These are phyloP conservation scores for Macaca nemestrina DNA, from an alignment of 2,113 vertebrate species.

Conservation along the genomic window DNA sequence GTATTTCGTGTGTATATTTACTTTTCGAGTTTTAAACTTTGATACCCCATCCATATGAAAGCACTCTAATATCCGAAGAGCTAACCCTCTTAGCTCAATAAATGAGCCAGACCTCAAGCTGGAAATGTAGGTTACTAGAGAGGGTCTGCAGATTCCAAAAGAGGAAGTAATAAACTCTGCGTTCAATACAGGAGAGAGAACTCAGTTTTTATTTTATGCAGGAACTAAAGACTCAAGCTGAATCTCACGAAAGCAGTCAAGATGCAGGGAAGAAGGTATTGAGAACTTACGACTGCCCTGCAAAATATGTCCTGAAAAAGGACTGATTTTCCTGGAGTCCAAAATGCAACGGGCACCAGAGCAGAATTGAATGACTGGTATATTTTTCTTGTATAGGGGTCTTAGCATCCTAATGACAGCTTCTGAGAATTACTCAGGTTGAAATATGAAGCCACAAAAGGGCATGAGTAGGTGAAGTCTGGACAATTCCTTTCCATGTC, in stretches of 20 bases:
- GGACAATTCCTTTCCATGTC: not conserved
- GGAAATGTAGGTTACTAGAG: not conserved
- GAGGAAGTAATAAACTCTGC: not conserved
- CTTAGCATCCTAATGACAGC: not conserved
- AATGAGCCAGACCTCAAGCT: not conserved
- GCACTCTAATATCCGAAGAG: not conserved
- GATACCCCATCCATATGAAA: not conserved
- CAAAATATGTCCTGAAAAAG: not conserved
- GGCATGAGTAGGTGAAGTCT: not conserved
- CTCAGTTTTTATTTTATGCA: not conserved
- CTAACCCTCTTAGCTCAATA: not conserved
- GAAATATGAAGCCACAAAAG: constrained; percentile 40
- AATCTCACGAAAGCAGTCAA: not conserved
- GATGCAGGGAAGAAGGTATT: not conserved
- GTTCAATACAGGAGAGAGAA: not conserved
- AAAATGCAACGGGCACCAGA: not conserved
- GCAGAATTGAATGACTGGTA: not conserved
- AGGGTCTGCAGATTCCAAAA: not conserved
- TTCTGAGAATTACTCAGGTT: not conserved
- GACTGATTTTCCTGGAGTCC: not conserved
- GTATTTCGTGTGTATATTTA: not conserved
- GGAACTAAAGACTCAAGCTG: not conserved
- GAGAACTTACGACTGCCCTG: not conserved
- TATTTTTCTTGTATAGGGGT: not conserved
- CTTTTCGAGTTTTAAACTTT: not conserved